Conservation (phyloP, 2,888 invertebrate species). For the Phoenoteleia sp. region DNA sequence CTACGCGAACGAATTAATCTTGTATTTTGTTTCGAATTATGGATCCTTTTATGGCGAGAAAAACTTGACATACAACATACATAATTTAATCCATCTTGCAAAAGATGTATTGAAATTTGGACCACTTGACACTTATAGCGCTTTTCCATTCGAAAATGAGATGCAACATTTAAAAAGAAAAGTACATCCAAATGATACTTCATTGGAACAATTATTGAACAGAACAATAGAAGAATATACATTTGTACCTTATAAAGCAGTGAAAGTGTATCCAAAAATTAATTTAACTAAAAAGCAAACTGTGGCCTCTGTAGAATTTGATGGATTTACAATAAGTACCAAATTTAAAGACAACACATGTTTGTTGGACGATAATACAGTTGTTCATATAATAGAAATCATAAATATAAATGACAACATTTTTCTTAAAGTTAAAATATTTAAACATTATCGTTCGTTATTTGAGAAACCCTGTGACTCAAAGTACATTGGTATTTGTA, state of each 20-base stretch:
- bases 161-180: neutral
- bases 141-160: neutral
- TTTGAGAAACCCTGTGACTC: conserved; percentile 24
- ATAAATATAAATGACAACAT: neutral
- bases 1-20: neutral
- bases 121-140: neutral
- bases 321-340: neutral
- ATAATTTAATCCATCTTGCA: neutral
- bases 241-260: no score
- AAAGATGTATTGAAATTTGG: neutral
- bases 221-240: neutral
- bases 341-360: conserved; percentile 19
- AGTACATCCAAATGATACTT: neutral
- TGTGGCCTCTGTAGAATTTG: neutral
- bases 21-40: conserved; percentile 3
- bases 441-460: neutral
- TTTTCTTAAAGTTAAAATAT: neutral
- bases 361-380: conserved; percentile 15
- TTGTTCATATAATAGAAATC: conserved; percentile 6
- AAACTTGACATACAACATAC: neutral
- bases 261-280: conserved; percentile 13
- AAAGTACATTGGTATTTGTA: conserved; percentile 25
- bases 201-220: neutral
- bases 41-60: conserved; percentile 13
- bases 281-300: neutral